Percentiles rank a stretch among this genome's conserved stretches.
Evolutionary conservation across 1,140 invertebrate species (phyloP).

Genomic region (Brachionus sp.): DNA sequence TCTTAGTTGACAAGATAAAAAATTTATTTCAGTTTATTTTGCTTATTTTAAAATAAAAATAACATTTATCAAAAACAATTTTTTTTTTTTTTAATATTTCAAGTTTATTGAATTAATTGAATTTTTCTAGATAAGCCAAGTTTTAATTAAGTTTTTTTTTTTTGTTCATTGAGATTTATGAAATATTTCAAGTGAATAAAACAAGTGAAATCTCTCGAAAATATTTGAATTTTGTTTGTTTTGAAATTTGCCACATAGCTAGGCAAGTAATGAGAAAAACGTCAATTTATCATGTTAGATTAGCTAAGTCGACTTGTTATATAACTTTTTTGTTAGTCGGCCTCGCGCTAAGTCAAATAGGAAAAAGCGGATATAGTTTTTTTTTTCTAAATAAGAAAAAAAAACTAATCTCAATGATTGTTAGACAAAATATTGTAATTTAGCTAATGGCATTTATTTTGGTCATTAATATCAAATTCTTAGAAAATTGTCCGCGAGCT

Average conservation of each 20-base stretch:
- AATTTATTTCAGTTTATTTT: not conserved
- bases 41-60: not conserved
- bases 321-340: not conserved
- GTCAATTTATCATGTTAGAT: conserved; percentile 30
- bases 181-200: not conserved
- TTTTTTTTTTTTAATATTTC: not conserved
- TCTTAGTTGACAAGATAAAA: not conserved
- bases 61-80: not conserved
- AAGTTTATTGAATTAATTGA: not conserved
- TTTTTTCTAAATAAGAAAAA: not conserved
- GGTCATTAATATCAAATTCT: not conserved
- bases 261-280: not conserved
- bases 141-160: not conserved
- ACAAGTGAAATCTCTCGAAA: not conserved
- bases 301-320: conserved; percentile 1
- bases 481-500: not conserved
- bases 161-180: not conserved
- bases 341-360: not conserved
- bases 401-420: not conserved
- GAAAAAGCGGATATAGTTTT: conserved; percentile 22
- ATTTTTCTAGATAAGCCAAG: not conserved
- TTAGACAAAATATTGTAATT: conserved; percentile 6
- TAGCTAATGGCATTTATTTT: not conserved
- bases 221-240: conserved; percentile 1
- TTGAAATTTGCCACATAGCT: not conserved